phyloP scores from a whole-genome alignment of 1,140 invertebrate genomes.

The Eufriesea mexicana region DNA sequence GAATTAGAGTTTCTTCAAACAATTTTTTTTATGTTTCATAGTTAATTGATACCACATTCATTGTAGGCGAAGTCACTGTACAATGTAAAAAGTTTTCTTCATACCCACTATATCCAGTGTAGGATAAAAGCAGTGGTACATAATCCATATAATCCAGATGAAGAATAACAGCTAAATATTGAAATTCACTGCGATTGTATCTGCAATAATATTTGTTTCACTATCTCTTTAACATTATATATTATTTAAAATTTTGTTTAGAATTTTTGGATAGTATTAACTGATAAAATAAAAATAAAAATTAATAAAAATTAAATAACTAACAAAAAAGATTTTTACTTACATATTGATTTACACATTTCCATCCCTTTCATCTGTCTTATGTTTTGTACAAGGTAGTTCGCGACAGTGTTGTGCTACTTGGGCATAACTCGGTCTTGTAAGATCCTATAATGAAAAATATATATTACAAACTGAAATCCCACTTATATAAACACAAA shows the following conservation, averaged over 20 bases:
- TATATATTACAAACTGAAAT: conserved; percentile 8
- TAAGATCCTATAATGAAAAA: conserved; percentile 79
- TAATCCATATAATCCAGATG: conserved; percentile 77
- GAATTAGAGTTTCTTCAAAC: conserved; percentile 68
- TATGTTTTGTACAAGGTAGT: conserved; percentile 82
- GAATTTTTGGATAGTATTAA: not conserved
- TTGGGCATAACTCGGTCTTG: conserved; percentile 91
- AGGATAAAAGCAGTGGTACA: conserved; percentile 74
- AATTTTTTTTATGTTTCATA: conserved; percentile 67
- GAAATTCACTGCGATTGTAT: conserved; percentile 77
- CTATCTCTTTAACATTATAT: conserved; percentile 8
- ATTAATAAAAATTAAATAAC: too few relatives aligned
- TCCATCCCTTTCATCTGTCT: conserved; percentile 81
- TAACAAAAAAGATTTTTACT: too few relatives aligned
- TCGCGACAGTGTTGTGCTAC: conserved; percentile 90
- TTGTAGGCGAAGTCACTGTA: conserved; percentile 81
- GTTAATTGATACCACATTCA: conserved; percentile 76
- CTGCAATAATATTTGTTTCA: conserved; percentile 74
- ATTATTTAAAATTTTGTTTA: not conserved
- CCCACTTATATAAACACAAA: not conserved
- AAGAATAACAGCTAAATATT: conserved; percentile 78
- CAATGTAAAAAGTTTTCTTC: conserved; percentile 81
- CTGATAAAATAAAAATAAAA: not conserved
- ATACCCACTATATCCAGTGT: conserved; percentile 68
- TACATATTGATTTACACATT: conserved; percentile 78